Conservation (phyloP, 1,140 invertebrate genomes). For the Penaeus indicus region DNA sequence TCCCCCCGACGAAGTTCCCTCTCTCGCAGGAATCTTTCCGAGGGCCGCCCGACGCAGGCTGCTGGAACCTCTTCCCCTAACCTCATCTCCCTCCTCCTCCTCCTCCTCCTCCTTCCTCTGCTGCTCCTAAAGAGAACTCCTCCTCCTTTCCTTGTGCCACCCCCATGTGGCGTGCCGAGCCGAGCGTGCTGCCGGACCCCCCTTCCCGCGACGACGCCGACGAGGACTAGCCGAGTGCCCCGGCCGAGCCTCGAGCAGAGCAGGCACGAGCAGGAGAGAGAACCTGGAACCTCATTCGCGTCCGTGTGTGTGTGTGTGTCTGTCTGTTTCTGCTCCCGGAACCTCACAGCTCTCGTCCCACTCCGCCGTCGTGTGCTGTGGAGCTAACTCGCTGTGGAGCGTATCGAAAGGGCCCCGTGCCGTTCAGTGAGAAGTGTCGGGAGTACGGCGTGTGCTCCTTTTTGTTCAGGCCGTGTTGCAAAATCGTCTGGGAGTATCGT, state of each 20-base stretch:
- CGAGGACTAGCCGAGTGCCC: background rate
- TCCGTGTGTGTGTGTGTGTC: no score
- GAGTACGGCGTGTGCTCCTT: no score
- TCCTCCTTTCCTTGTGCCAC: background rate
- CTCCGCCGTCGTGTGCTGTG: no score
- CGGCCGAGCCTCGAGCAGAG: background rate
- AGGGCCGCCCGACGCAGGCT: background rate
- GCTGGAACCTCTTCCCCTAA: background rate
- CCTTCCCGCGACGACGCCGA: background rate
- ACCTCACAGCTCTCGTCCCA: no score
- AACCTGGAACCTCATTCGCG: no score
- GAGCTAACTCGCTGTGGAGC: no score
- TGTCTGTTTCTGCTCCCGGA: no score
- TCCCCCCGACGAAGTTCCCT: background rate
- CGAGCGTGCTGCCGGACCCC: background rate
- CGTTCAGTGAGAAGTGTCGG: no score
- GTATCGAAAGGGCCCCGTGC: no score
- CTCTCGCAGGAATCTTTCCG: background rate
- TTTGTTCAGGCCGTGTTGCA: no score
- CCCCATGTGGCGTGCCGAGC: conserved; percentile 14
- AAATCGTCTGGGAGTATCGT: no score
- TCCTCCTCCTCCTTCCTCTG: background rate
- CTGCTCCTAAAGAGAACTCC: background rate
- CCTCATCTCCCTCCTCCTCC: background rate
- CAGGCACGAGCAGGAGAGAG: no score